Evolutionary conservation across 37 sponge, comb jelly and placozoan species (phyloP), one percentile per base, ranked within the genome.

Genomic region (Chondrilla cf. caribensis): DNA sequence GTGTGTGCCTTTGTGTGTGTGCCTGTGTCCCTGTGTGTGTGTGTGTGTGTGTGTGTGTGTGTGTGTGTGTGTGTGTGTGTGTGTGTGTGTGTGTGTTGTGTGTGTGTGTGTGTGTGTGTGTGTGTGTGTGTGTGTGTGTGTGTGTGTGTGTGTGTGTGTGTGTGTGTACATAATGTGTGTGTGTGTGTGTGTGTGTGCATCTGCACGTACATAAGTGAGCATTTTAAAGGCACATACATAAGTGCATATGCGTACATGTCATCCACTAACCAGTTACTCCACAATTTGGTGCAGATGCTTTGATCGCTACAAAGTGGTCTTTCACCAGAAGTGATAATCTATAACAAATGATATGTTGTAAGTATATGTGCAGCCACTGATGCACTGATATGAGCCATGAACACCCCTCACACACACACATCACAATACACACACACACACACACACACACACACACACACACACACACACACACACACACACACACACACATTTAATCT

Each of bases 101-200:
- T 79, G 60, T 79, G 58, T 58, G 80, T 79, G 60, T 37, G 60
- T 58, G 60, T 79, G 58, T 79, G 60, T 58, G 60, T 58, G 60
- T 79, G 75, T 72, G 75, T 72, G 75, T 72, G 75, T 72, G 75
- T 72, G 75, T 72, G 75, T 72, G 75, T 72, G 75, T 72, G 75
- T 72, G 75, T 72, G 75, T 72, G n/a, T n/a, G n/a, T n/a, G n/a
- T n/a, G n/a, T n/a, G n/a, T n/a, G n/a, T n/a, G n/a, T n/a, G n/a
- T n/a, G n/a, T n/a, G n/a, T n/a, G n/a, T n/a, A n/a, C n/a, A n/a
- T n/a, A n/a, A n/a, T 54, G 58, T 79, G 80, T 79, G 60, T 79
- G 58, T 58, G 80, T 79, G 60, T 37, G 60, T 58, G 60, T 79
- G 58, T 79, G 60, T 58, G 60, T 58, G 60, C 65, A 38, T 72